These are phyloP conservation scores for Noctilio leporinus DNA, from an alignment of 2,113 vertebrate genomes.

Conservation along the genomic window DNA sequence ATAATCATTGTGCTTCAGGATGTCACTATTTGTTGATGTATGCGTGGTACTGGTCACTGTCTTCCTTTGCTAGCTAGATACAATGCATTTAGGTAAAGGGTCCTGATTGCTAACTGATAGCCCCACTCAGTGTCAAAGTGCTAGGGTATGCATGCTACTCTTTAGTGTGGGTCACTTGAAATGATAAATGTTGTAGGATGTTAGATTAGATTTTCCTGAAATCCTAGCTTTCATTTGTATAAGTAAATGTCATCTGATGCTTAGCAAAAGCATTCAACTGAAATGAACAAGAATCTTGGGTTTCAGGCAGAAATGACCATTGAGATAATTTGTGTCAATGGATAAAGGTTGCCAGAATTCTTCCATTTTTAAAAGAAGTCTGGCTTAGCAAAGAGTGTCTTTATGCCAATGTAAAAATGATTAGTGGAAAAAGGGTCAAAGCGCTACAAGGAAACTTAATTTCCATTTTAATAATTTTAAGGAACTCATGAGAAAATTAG, in stretches of 20 bases:
- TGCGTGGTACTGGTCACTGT: conserved; percentile 34
- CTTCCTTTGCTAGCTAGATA: conserved; percentile 62
- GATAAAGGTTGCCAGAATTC: background rate
- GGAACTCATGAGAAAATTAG: conserved; percentile 5
- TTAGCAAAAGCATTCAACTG: conserved; percentile 72
- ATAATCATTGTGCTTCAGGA: conserved; percentile 52
- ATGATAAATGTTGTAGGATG: conserved; percentile 77
- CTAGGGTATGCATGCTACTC: conserved; percentile 46
- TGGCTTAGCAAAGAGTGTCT: background rate
- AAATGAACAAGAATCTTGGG: conserved; percentile 72
- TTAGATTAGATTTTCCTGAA: conserved; percentile 79
- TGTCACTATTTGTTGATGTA: conserved; percentile 68
- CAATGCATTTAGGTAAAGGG: conserved; percentile 56
- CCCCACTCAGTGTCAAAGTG: conserved; percentile 62
- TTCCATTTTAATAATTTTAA: background rate
- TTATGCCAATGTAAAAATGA: background rate
- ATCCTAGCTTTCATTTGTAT: conserved; percentile 74
- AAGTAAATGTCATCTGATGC: conserved; percentile 76
- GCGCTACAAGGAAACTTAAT: background rate
- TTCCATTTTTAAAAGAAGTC: background rate
- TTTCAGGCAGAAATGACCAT: conserved; percentile 75
- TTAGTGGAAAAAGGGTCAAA: background rate
- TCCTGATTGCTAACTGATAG: conserved; percentile 72
- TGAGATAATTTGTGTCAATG: conserved; percentile 58
- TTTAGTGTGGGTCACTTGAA: conserved; percentile 81